These are phyloP conservation scores for Heliconius charithonia DNA, from an alignment of 2,888 invertebrate genomes.

Conservation along the genomic window DNA sequence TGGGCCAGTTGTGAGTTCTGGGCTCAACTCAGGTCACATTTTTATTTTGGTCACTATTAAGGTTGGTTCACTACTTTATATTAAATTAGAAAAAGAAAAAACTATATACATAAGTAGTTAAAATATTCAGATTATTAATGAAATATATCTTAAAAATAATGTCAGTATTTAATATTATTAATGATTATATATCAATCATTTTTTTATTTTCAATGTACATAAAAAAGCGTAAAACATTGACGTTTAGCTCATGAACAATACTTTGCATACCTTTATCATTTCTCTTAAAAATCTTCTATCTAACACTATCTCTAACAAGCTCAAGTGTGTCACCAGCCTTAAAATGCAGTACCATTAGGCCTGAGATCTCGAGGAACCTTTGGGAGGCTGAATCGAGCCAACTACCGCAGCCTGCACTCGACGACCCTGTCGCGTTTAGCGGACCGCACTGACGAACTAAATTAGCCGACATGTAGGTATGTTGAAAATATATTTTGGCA, in stretches of 20 bases:
- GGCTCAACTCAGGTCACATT: conserved; percentile 8
- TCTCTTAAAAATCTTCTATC: neutral
- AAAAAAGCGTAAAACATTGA: neutral
- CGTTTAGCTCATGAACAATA: neutral
- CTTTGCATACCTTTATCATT: neutral
- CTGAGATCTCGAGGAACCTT: conserved; percentile 60
- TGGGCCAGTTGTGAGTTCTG: conserved; percentile 46
- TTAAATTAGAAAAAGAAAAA: neutral
- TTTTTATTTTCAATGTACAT: neutral
- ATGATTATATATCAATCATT: neutral
- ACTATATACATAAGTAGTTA: neutral
- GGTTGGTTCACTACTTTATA: neutral
- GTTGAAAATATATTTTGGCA: conserved; percentile 25
- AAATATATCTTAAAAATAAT: neutral
- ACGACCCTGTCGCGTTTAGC: conserved; percentile 32
- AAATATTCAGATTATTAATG: neutral
- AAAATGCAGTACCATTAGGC: conserved; percentile 72
- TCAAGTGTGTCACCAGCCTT: conserved; percentile 8
- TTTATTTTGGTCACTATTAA: neutral
- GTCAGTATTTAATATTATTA: neutral
- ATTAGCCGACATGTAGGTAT: conserved; percentile 27
- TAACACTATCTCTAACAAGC: neutral
- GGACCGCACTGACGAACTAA: conserved; percentile 30
- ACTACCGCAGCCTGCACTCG: conserved; percentile 49
- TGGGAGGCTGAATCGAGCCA: conserved; percentile 55